phyloP scores from a whole-genome alignment of 2,888 invertebrate genomes.

The Lepidonotus clava region DNA sequence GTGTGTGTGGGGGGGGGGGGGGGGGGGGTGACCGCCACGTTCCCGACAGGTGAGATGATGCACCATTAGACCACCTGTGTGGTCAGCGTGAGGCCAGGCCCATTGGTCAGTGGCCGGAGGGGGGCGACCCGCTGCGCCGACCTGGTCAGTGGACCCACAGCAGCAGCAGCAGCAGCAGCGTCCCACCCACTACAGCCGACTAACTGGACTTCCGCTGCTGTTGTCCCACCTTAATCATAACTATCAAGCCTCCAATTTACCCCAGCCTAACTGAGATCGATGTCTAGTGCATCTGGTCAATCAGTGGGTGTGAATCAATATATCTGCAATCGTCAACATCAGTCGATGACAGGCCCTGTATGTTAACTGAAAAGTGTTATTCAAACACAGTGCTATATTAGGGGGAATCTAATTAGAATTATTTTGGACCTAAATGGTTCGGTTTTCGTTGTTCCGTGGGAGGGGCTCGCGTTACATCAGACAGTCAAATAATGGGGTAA shows the following conservation, averaged over 20 bases:
- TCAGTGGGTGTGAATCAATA: no score
- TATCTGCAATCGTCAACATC: no score
- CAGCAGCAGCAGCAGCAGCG: not conserved
- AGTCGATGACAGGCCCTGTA: no score
- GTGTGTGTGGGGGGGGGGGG: not conserved
- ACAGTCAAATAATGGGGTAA: no score
- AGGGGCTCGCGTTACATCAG: no score
- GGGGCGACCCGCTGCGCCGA: not conserved
- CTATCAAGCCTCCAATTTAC: constrained; percentile 29
- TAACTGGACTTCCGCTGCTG: constrained; percentile 15
- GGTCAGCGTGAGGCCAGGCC: not conserved
- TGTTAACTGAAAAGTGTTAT: no score
- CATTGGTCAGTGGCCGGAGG: not conserved
- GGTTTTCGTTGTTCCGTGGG: no score
- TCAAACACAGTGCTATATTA: not conserved
- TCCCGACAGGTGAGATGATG: constrained; percentile 1
- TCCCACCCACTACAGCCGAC: not conserved
- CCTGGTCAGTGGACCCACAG: no score
- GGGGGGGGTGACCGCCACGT: not conserved
- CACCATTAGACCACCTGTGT: constrained; percentile 47
- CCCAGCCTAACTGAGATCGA: constrained; percentile 22
- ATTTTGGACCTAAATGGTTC: no score
- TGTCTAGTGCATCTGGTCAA: no score
- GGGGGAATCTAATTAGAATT: no score
- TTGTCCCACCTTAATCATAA: no score